Percentiles rank a stretch among this genome's conserved stretches.
Evolutionary conservation across 2,113 vertebrate genomes (phyloP).

Genomic region (Caranx melampygus): DNA sequence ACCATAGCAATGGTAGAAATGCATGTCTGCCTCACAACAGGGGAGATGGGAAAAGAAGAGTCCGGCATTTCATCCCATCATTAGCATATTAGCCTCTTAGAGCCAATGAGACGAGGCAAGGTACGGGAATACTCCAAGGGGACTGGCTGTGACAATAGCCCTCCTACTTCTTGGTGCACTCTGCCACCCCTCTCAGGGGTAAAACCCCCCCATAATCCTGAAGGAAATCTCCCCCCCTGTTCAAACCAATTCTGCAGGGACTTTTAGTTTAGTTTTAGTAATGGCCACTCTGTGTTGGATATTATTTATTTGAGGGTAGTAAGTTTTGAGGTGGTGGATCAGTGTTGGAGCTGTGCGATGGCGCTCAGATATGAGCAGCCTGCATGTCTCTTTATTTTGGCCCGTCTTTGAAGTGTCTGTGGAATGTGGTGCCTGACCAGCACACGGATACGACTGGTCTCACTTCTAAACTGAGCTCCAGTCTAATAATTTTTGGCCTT

Average conservation of each 20-base stretch:
- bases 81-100: conserved; percentile 78
- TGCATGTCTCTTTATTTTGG: conserved; percentile 57
- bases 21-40: conserved; percentile 72
- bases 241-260: conserved; percentile 52
- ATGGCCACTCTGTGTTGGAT: conserved; percentile 38
- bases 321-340: conserved; percentile 33
- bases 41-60: conserved; percentile 68
- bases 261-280: conserved; percentile 43
- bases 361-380: conserved; percentile 49
- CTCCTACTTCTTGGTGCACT: conserved; percentile 61
- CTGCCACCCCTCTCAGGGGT: conserved; percentile 61
- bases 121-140: conserved; percentile 74
- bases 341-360: conserved; percentile 28
- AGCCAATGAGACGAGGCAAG: conserved; percentile 80
- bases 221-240: conserved; percentile 67
- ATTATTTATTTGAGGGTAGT: background rate
- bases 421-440: conserved; percentile 75
- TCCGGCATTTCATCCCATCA: conserved; percentile 74
- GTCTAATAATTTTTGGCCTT: conserved; percentile 1
- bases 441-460: conserved; percentile 55
- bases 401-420: conserved; percentile 76
- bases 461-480: conserved; percentile 32
- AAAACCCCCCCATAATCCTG: conserved; percentile 71
- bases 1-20: conserved; percentile 79
- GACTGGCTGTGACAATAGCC: conserved; percentile 79